These are phyloP conservation scores for Blennius ocellaris DNA, from an alignment of 2,113 vertebrate genomes.

Conservation along the genomic window DNA sequence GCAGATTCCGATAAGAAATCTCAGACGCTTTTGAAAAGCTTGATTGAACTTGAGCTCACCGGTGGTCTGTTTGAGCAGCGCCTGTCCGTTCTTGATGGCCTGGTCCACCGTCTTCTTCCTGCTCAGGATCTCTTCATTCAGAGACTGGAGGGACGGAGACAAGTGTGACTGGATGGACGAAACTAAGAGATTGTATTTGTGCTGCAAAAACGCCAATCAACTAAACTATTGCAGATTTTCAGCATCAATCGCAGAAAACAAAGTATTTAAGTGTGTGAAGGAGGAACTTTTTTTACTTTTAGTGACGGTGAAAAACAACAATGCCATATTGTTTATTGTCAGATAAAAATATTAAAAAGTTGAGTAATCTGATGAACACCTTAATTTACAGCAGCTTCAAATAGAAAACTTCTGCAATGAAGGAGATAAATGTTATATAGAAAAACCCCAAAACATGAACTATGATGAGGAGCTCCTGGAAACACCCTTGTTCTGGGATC, in stretches of 20 bases:
- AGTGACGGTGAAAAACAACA: no score
- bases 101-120: slow-evolving; percentile 98
- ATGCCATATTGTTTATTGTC: no score
- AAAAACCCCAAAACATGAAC: no score
- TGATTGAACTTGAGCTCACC: slow-evolving; percentile 76
- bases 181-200: background rate
- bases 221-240: background rate
- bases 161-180: background rate
- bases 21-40: background rate
- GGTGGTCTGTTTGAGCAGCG: slow-evolving; percentile 97
- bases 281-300: no score
- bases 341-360: no score
- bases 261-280: no score
- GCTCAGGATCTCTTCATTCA: slow-evolving; percentile 97
- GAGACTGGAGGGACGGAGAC: slow-evolving; percentile 79
- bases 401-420: no score
- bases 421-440: no score
- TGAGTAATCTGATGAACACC: no score
- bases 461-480: no score
- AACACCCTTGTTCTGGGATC: no score
- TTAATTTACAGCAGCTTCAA: no score
- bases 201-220: background rate
- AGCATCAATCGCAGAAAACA: background rate
- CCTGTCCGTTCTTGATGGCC: slow-evolving; percentile 97
- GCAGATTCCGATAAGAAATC: background rate